A percentile compares a stretch with the other conserved stretches of the same genome.
Evolutionary conservation across 1,140 invertebrate species (phyloP).

Genomic region (Carcinoscorpius rotundicauda): DNA sequence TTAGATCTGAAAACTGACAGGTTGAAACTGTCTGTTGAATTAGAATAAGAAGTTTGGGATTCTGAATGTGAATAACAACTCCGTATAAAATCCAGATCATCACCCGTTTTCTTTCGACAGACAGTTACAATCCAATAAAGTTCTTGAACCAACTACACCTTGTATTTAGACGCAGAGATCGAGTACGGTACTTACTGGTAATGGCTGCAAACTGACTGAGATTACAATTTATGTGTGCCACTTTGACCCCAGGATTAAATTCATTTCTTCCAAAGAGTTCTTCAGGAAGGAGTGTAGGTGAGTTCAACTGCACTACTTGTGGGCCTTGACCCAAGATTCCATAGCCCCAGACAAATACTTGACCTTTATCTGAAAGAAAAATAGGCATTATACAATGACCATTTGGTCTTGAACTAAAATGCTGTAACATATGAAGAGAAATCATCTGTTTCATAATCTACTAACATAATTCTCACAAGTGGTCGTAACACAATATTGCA

Average conservation of each 20-base stretch:
- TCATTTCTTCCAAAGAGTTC: constrained; percentile 73
- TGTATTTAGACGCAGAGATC: background rate
- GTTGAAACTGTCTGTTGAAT: no score
- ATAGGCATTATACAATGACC: background rate
- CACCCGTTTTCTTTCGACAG: no score
- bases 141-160: no score
- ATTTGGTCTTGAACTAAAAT: background rate
- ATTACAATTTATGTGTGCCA: constrained; percentile 45
- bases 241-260: constrained; percentile 53
- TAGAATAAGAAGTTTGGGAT: no score
- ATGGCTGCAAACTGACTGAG: constrained; percentile 66
- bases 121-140: no score
- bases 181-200: constrained; percentile 34
- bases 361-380: constrained; percentile 49
- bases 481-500: background rate
- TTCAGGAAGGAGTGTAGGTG: constrained; percentile 57
- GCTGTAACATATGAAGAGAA: background rate
- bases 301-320: constrained; percentile 45
- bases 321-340: constrained; percentile 83
- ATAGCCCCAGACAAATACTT: constrained; percentile 85
- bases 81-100: no score
- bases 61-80: background rate
- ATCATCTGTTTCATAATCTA: background rate
- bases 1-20: no score
- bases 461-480: background rate